Base-by-base conservation (phyloP, 2,797 vertebrate genomes). In the Hippoglossus hippoglossus region DNA sequence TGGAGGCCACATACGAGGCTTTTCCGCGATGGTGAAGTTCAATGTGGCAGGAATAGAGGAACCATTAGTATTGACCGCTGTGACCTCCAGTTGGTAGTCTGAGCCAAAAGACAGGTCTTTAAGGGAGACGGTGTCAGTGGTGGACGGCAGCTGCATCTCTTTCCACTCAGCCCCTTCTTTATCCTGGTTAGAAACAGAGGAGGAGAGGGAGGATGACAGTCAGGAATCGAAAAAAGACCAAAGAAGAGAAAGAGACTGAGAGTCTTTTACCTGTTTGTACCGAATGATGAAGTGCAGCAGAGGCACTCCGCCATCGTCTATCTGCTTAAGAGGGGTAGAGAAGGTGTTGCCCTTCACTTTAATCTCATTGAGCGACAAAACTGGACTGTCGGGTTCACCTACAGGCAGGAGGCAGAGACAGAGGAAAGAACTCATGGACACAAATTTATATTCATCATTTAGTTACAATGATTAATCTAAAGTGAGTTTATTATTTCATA, bases 341-440 rank as follows among this genome's bases (percentile, higher is more conserved):
- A 93, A 79, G 28, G 85, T 78, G 79, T 89, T 92, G 2, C 54
- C 54, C 8, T 83, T 80, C 0, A 89, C 13, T 67, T 84, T 84
- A 47, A 84, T 81, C 10, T 70, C 10, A 34, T 66, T 28, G 2
- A 16, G 36, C 0, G 9, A 54, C 25, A 93, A 49, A 57, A 80
- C 64, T 24, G 91, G 91, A 52, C 80, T 78, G 59, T 93, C 90
- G 4, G 91, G 92, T 80, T 93, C 92, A 73, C 91, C 91, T 92
- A 22, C 15, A 51, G 36, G 28, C 25, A 65, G 2, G n/a, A 55
- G 0, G 15, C 2, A 75, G 28, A 69, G 9, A 56, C 4, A 51
- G 28, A 70, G 9, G 22, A 39, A 19, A 67, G 6, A 61, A 22
- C 9, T 22, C 13, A 57, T 19, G 15, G 25, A 57, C 28, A 41